phyloP scores from a whole-genome alignment of 2,888 invertebrate genomes.

The Caradrina clavipalpis region DNA sequence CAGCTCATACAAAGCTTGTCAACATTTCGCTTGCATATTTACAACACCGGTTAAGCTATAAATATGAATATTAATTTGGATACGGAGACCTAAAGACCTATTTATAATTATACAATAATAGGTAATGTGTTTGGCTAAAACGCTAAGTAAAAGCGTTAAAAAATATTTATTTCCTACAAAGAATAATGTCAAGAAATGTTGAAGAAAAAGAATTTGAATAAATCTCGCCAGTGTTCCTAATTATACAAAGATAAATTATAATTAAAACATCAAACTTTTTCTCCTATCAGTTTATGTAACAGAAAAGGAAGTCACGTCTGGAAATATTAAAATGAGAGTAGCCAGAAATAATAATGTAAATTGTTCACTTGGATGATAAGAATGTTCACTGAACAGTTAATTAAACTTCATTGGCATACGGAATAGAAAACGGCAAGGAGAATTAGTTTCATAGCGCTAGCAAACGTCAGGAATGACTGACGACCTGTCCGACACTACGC shows the following conservation, averaged over 20 bases:
- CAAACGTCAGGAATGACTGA: slow-evolving; percentile 46
- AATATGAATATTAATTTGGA: neutral
- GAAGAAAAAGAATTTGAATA: slow-evolving; percentile 32
- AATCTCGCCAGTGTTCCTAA: slow-evolving; percentile 30
- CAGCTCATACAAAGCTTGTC: neutral
- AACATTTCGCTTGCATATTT: neutral
- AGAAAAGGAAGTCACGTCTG: slow-evolving; percentile 40
- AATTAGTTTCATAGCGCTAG: slow-evolving; percentile 44
- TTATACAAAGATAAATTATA: slow-evolving; percentile 38
- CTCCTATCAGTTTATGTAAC: slow-evolving; percentile 34
- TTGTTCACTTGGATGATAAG: slow-evolving; percentile 56
- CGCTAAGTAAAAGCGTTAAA: neutral
- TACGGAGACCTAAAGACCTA: neutral
- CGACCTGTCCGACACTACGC: slow-evolving; percentile 46
- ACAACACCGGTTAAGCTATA: neutral
- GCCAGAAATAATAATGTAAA: slow-evolving; percentile 36
- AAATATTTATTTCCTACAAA: slow-evolving; percentile 17
- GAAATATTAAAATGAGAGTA: slow-evolving; percentile 37
- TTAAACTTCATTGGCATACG: slow-evolving; percentile 59
- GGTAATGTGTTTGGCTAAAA: neutral
- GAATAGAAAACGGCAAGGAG: slow-evolving; percentile 53
- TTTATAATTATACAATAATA: neutral
- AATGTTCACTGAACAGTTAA: slow-evolving; percentile 57
- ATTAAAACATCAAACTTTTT: slow-evolving; percentile 41
- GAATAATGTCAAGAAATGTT: slow-evolving; percentile 20